Percentiles rank a stretch among this genome's conserved stretches.
Evolutionary conservation across 2,888 invertebrate genomes (phyloP).

Genomic region (Morpho achilles): DNA sequence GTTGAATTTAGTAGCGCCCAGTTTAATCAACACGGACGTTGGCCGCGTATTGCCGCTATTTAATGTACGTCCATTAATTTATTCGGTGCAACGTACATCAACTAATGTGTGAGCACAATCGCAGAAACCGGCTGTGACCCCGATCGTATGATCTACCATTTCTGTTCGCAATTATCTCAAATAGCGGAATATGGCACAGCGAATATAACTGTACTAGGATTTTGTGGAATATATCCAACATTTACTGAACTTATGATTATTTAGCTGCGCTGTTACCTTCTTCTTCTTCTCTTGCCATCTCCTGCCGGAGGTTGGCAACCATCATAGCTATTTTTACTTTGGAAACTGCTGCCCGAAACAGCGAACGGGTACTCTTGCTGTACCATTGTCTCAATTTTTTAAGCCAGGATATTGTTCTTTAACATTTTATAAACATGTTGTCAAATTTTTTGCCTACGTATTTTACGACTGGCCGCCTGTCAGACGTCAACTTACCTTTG

Average conservation of each 20-base stretch:
- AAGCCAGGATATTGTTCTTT: no score
- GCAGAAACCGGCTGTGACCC: constrained; percentile 14
- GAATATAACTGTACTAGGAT: constrained; percentile 5
- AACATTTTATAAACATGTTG: no score
- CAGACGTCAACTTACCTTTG: no score
- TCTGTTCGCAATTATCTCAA: constrained; percentile 7
- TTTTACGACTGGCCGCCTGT: no score
- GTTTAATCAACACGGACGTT: not conserved
- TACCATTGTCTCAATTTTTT: no score
- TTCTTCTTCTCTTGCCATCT: no score
- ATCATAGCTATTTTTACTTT: no score
- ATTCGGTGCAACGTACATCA: constrained; percentile 11
- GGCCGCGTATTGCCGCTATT: constrained; percentile 10
- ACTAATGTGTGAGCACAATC: constrained; percentile 7
- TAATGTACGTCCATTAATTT: constrained; percentile 13
- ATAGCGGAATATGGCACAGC: constrained; percentile 1
- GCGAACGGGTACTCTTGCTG: no score
- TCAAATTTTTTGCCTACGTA: no score
- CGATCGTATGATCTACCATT: constrained; percentile 12
- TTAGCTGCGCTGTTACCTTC: not conserved
- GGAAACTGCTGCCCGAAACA: no score
- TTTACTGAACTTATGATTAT: constrained; percentile 2
- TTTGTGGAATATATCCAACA: constrained; percentile 4
- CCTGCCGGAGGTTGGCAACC: no score
- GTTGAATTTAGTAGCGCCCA: no score